phyloP scores from a whole-genome alignment of 2,113 vertebrate species.

The Mionectes macconnelli region DNA sequence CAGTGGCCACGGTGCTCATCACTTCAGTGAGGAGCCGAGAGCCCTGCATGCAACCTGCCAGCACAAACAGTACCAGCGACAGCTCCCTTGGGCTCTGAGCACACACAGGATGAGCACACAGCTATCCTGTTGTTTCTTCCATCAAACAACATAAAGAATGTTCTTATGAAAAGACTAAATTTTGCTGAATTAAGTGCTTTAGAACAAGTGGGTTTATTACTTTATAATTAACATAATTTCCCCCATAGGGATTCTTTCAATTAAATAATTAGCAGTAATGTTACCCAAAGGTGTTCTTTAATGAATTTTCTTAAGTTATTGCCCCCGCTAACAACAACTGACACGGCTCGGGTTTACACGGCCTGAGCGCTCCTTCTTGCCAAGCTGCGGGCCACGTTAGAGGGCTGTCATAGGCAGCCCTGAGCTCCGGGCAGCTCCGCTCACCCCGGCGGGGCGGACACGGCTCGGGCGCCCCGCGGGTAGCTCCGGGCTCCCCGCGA shows the following conservation, averaged over 20 bases:
- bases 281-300: constrained; percentile 70
- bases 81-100: not conserved
- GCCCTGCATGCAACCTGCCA: not conserved
- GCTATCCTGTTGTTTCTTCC: not conserved
- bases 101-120: not conserved
- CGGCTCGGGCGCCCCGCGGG: not conserved
- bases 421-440: not conserved
- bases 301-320: constrained; percentile 55
- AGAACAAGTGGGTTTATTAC: constrained; percentile 73
- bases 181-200: constrained; percentile 74
- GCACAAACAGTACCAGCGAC: not conserved
- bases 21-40: not conserved
- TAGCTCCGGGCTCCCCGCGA: not conserved
- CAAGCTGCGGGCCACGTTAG: rapidly evolving
- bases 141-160: not conserved
- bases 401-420: not conserved
- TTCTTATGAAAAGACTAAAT: constrained; percentile 26
- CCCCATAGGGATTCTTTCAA: constrained; percentile 72
- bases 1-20: rapidly evolving
- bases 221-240: constrained; percentile 74
- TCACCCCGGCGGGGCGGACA: not conserved
- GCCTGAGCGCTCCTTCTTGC: not conserved
- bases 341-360: not conserved
- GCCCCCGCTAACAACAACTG: not conserved
- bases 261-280: constrained; percentile 80